These are phyloP conservation scores for Bathynomus jamesi DNA, from an alignment of 1,140 invertebrate genomes.

Conservation along the genomic window DNA sequence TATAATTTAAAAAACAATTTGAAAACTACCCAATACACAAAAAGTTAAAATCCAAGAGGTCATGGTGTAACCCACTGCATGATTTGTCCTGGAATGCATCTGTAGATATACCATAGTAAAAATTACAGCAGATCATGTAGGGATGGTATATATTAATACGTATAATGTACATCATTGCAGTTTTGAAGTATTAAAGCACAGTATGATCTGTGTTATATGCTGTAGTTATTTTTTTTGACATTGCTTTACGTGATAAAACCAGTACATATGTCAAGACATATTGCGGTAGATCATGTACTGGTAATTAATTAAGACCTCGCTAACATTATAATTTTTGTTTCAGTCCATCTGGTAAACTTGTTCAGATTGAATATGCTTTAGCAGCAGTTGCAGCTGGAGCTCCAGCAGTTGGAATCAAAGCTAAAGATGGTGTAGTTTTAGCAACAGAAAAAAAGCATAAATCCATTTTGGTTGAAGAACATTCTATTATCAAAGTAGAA, in stretches of 20 bases:
- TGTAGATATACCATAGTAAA: no score
- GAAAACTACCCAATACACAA: no score
- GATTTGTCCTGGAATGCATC: no score
- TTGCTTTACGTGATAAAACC: background rate
- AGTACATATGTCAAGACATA: background rate
- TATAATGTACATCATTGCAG: slow-evolving; percentile 1
- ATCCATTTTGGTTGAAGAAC: slow-evolving; percentile 91
- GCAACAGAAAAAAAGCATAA: slow-evolving; percentile 99
- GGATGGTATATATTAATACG: background rate
- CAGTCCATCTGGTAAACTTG: slow-evolving; percentile 97
- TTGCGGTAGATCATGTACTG: background rate
- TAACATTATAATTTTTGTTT: slow-evolving; percentile 41
- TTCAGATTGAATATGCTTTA: slow-evolving; percentile 99
- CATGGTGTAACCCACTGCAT: no score
- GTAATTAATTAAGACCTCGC: background rate
- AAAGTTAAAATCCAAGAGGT: no score
- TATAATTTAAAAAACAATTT: no score
- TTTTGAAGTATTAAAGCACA: background rate
- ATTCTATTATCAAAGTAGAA: slow-evolving; percentile 93
- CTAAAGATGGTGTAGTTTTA: slow-evolving; percentile 85
- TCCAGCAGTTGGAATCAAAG: slow-evolving; percentile 98
- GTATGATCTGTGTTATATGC: background rate
- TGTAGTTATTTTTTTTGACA: background rate
- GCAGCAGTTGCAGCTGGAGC: slow-evolving; percentile 96
- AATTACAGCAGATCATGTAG: no score